Conservation (phyloP, 2,888 invertebrate genomes). For the Portevinia maculata region DNA sequence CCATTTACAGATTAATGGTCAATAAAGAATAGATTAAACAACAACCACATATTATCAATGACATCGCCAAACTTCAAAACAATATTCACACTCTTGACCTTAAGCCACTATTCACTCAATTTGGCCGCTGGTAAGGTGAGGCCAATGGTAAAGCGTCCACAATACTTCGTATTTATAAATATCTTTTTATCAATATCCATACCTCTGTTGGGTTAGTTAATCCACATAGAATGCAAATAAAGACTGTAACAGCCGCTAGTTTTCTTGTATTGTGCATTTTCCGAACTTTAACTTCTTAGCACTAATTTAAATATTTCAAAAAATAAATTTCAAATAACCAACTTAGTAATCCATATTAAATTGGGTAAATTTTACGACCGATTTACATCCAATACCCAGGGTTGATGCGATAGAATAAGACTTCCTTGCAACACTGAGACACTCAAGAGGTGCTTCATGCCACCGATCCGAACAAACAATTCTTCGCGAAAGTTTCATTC, state of each 20-base stretch:
- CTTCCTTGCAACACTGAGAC: slow-evolving; percentile 40
- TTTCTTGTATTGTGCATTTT: slow-evolving; percentile 44
- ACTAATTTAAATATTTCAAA: slow-evolving; percentile 10
- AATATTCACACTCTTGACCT: slow-evolving; percentile 40
- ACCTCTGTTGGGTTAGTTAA: slow-evolving; percentile 47
- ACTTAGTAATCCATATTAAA: slow-evolving; percentile 36
- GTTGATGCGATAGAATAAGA: slow-evolving; percentile 63
- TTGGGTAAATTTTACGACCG: slow-evolving; percentile 2
- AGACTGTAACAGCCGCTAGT: slow-evolving; percentile 14
- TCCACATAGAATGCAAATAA: slow-evolving; percentile 32
- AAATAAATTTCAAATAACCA: background rate
- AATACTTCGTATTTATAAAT: background rate
- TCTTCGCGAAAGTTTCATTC: slow-evolving; percentile 62
- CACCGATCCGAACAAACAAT: slow-evolving; percentile 51
- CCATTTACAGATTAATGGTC: slow-evolving; percentile 18
- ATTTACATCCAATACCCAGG: slow-evolving; percentile 33
- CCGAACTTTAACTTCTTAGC: slow-evolving; percentile 1
- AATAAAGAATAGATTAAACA: background rate
- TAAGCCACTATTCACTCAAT: slow-evolving; percentile 17
- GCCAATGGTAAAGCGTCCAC: background rate
- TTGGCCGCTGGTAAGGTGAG: background rate
- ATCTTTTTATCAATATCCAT: background rate
- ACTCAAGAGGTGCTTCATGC: slow-evolving; percentile 46
- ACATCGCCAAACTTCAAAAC: background rate
- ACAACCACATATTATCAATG: background rate